Evolutionary conservation across 2,888 invertebrate genomes (phyloP), one percentile per base, ranked within the genome.

Genomic region (Plemyria rubiginata): DNA sequence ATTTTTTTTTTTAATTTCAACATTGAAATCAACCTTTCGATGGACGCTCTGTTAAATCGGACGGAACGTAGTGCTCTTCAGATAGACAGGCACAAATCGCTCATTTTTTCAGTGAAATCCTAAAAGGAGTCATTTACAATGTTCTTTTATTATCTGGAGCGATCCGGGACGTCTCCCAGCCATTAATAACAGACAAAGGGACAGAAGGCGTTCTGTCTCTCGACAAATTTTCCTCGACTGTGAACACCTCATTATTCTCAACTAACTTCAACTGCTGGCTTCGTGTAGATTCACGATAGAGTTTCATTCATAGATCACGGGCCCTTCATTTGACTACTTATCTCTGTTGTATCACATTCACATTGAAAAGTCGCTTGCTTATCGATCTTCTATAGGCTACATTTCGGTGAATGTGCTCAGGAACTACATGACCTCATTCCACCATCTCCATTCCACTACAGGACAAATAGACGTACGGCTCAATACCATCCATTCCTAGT

Each of bases 201-300:
- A 73, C 78, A 73, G 76, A 76, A 78, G 76, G 78, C 75, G 78
- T 76, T 78, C 74, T 74, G 71, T 72, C 69, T 70, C 68, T 72
- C 76, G 79, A 80, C 79, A 81, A 79, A 81, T 82, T 81, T 79
- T 73, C 71, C 70, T 67, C 56, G 72, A 72, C 70, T 66, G 56
- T 58, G 74, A 80, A 78, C 78, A 80, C 78, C 80, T 85, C 80
- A 84, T 86, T 85, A 86, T 81, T 83, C 81, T 79, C 81, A 77
- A 59, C 55, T 62, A 66, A 62, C 59, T 53, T 54, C 22, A 38
- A 48, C 46, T 48, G 22, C 15, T 28, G 49, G 13, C 43, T 60
- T 41, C 32, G n/a, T 41, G 43, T 38, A 52, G 52, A 50, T 36
- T 32, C n/a, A 8, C 13, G 15, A 50, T 49, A 56, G 28, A n/a